phyloP scores from a whole-genome alignment of 2,113 vertebrate species.

The Brachypodius melanocephalos region DNA sequence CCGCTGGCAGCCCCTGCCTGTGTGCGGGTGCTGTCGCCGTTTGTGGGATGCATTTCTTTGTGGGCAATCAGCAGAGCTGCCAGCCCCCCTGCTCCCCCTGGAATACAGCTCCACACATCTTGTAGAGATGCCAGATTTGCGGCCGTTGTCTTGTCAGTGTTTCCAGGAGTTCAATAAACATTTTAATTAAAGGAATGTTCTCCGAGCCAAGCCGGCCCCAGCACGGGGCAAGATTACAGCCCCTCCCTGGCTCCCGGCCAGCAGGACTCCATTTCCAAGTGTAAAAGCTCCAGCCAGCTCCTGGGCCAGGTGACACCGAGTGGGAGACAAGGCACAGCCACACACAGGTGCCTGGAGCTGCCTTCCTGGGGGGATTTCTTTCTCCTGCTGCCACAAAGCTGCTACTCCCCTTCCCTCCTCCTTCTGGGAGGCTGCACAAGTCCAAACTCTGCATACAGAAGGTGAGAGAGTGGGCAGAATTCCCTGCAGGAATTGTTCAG shows the following conservation, averaged over 20 bases:
- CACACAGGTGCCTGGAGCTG: not conserved
- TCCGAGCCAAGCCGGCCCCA: not conserved
- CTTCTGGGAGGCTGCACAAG: not conserved
- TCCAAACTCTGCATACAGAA: not conserved
- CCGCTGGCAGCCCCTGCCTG: not conserved
- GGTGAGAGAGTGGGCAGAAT: not conserved
- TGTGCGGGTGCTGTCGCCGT: not conserved
- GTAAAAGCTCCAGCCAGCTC: not conserved
- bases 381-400: not conserved
- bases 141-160: slow-evolving; percentile 47
- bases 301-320: not conserved
- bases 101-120: slow-evolving; percentile 31
- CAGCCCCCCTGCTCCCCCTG: not conserved
- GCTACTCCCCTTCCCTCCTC: not conserved
- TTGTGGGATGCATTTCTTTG: slow-evolving; percentile 52
- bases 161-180: slow-evolving; percentile 38
- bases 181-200: slow-evolving; percentile 56
- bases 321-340: accelerated
- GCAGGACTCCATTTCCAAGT: not conserved
- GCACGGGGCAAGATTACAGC: slow-evolving; percentile 1
- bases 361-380: not conserved
- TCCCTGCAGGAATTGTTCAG: not conserved
- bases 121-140: slow-evolving; percentile 34
- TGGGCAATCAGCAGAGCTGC: not conserved
- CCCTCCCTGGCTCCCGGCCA: not conserved